Evolutionary conservation across 2,888 invertebrate genomes (phyloP).

Genomic region (Idaea straminata): DNA sequence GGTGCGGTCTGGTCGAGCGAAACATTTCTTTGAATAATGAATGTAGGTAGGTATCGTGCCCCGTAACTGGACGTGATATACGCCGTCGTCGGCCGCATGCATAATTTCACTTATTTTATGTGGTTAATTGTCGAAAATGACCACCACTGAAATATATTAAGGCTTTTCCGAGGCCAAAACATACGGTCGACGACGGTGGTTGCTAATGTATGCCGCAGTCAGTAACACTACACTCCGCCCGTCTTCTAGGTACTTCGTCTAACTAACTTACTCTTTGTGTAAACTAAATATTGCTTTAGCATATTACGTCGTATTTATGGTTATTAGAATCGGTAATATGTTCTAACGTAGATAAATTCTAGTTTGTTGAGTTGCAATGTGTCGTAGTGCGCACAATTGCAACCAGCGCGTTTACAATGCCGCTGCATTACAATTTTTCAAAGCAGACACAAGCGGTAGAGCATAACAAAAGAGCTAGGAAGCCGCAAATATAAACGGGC

Average conservation of each 20-base stretch:
- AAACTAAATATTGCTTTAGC: background rate
- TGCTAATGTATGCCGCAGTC: slow-evolving; percentile 70
- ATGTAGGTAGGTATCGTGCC: slow-evolving; percentile 77
- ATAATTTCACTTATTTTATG: slow-evolving; percentile 81
- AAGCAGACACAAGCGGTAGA: slow-evolving; percentile 73
- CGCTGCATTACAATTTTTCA: slow-evolving; percentile 77
- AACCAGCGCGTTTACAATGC: slow-evolving; percentile 65
- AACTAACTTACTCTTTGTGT: slow-evolving; percentile 54
- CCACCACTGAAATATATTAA: slow-evolving; percentile 78
- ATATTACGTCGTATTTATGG: background rate
- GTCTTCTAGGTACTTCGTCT: slow-evolving; percentile 46
- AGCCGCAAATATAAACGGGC: slow-evolving; percentile 77
- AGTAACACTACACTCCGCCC: slow-evolving; percentile 52
- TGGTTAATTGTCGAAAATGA: slow-evolving; percentile 81
- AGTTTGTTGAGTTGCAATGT: slow-evolving; percentile 33
- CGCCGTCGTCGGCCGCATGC: slow-evolving; percentile 79
- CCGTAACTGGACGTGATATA: slow-evolving; percentile 81
- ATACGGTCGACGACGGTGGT: slow-evolving; percentile 39
- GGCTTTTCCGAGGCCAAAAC: slow-evolving; percentile 64
- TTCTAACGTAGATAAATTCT: slow-evolving; percentile 40
- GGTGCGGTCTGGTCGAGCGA: slow-evolving; percentile 71
- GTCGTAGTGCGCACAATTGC: slow-evolving; percentile 57
- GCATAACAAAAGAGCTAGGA: slow-evolving; percentile 75
- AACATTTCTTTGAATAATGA: slow-evolving; percentile 81
- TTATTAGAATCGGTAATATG: slow-evolving; percentile 16